A percentile compares a stretch with the other conserved stretches of the same genome.
These are phyloP conservation scores for Caranx ignobilis DNA, from an alignment of 2,113 vertebrate species.

Conservation along the genomic window DNA sequence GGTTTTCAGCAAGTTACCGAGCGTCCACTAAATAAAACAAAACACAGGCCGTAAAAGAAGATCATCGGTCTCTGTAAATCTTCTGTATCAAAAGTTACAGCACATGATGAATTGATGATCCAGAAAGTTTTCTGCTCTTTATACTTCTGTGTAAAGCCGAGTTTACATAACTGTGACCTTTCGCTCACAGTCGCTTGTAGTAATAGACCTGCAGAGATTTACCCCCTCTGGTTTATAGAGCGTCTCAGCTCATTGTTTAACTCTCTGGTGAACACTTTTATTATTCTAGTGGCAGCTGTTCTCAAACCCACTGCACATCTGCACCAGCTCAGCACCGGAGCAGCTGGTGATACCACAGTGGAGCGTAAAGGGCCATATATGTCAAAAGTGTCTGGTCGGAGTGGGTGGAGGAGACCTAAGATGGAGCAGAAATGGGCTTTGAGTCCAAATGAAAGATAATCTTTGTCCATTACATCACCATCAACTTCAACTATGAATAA, in stretches of 20 bases:
- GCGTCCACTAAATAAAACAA: background rate
- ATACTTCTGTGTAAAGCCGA: background rate
- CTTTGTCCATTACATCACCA: too few relatives aligned
- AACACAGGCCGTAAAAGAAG: background rate
- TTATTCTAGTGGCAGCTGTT: conserved; percentile 5
- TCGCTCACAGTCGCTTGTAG: background rate
- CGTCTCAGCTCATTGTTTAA: background rate
- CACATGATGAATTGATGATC: background rate
- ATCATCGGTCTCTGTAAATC: conserved; percentile 16
- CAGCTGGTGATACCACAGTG: background rate
- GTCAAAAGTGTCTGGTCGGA: background rate
- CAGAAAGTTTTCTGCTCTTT: background rate
- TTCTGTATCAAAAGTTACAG: background rate
- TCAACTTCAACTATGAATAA: too few relatives aligned
- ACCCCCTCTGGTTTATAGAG: background rate
- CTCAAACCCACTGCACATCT: background rate
- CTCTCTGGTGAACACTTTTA: background rate
- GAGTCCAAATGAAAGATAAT: too few relatives aligned
- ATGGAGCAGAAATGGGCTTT: too few relatives aligned
- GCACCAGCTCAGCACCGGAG: background rate
- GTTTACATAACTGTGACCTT: background rate
- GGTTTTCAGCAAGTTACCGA: conserved; percentile 9
- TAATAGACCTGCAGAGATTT: too few relatives aligned
- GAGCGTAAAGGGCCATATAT: background rate
- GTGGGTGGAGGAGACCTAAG: background rate